Conservation (phyloP, 2,888 invertebrate species). For the Zygothrica quintamaculata region DNA sequence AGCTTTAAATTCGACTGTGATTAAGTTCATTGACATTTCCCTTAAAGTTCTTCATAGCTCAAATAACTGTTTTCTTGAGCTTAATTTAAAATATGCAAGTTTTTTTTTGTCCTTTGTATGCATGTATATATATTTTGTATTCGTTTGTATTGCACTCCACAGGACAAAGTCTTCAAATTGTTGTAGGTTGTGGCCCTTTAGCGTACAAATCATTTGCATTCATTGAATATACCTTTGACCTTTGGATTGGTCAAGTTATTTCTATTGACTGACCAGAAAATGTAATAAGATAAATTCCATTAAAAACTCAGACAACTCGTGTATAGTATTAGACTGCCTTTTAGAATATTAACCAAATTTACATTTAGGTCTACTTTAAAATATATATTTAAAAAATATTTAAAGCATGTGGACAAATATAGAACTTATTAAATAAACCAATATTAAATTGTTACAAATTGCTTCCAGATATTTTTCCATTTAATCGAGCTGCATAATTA, state of each 20-base stretch:
- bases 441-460: not conserved
- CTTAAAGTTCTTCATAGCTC: constrained; percentile 9
- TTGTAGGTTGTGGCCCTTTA: constrained; percentile 15
- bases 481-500: constrained; percentile 29
- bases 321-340: constrained; percentile 4
- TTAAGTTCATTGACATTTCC: constrained; percentile 7
- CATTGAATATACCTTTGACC: constrained; percentile 19
- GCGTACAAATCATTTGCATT: constrained; percentile 29
- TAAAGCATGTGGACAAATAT: not conserved
- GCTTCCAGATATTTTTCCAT: constrained; percentile 2
- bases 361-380: constrained; percentile 2
- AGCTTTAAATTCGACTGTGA: constrained; percentile 1
- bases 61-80: no score
- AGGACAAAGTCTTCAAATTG: constrained; percentile 13
- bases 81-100: constrained; percentile 12
- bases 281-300: constrained; percentile 1
- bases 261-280: constrained; percentile 4
- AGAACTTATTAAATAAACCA: not conserved
- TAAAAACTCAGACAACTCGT: not conserved
- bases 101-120: no score
- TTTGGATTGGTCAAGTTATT: constrained; percentile 1
- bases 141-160: constrained; percentile 32
- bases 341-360: constrained; percentile 9
- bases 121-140: constrained; percentile 5
- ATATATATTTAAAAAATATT: not conserved